Evolutionary conservation across 2,888 invertebrate species (phyloP).

Genomic region (Slavum lentiscoides): DNA sequence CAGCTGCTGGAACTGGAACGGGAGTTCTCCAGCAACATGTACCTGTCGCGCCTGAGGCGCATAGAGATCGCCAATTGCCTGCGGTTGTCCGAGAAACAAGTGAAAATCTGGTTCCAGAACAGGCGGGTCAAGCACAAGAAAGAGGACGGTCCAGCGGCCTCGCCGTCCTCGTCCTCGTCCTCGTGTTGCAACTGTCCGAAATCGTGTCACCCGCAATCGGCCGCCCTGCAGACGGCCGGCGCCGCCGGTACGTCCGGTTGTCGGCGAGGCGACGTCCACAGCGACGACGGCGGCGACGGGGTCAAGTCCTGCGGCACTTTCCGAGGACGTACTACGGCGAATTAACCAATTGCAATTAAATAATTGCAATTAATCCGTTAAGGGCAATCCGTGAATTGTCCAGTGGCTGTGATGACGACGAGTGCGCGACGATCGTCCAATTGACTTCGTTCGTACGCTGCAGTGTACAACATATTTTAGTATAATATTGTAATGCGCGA

Average conservation of each 20-base stretch:
- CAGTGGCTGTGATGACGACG: conserved; percentile 24
- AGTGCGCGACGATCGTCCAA: neutral
- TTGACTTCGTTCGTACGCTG: neutral
- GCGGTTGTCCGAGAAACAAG: conserved; percentile 89
- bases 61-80: conserved; percentile 91
- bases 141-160: conserved; percentile 64
- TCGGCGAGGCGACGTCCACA: neutral
- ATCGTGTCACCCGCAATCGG: neutral
- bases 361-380: neutral
- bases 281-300: neutral
- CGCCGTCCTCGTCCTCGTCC: conserved; percentile 59
- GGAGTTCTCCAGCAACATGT: conserved; percentile 88
- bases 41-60: conserved; percentile 81
- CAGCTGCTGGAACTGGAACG: conserved; percentile 79
- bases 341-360: neutral
- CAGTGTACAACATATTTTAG: no score
- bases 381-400: no score
- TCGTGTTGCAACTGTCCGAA: conserved; percentile 58
- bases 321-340: neutral
- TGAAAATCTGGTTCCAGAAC: conserved; percentile 95
- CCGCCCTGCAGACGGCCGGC: neutral
- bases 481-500: no score
- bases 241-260: conserved; percentile 5
- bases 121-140: conserved; percentile 91
- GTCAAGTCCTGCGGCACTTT: neutral